Conservation (phyloP, 2,888 invertebrate genomes). For the Amphiduros pacificus region DNA sequence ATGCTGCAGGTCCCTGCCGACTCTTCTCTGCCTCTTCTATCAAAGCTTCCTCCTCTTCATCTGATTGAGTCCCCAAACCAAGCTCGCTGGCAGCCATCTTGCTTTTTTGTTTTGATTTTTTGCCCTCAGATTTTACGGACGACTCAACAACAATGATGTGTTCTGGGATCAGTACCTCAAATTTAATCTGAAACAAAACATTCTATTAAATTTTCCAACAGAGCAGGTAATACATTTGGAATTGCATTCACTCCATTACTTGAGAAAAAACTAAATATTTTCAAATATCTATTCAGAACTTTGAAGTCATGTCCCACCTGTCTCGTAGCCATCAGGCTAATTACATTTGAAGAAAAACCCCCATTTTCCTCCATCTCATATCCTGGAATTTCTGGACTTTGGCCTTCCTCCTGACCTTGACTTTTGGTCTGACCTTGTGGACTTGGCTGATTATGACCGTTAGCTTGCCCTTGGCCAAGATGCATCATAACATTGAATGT, state of each 20-base stretch:
- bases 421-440: too few relatives aligned
- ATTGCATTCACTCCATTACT: too few relatives aligned
- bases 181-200: slow-evolving; percentile 3
- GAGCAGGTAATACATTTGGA: neutral
- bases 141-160: slow-evolving; percentile 24
- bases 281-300: too few relatives aligned
- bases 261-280: too few relatives aligned
- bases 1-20: too few relatives aligned
- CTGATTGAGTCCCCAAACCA: slow-evolving; percentile 10
- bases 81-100: slow-evolving; percentile 6
- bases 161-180: slow-evolving; percentile 20
- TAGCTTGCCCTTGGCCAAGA: too few relatives aligned
- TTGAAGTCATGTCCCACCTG: too few relatives aligned
- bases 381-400: too few relatives aligned
- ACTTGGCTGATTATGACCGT: too few relatives aligned
- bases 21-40: slow-evolving; percentile 20
- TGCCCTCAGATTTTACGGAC: neutral
- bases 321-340: too few relatives aligned
- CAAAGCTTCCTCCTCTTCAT: slow-evolving; percentile 20
- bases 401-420: too few relatives aligned
- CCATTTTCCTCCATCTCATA: too few relatives aligned
- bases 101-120: neutral
- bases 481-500: neutral
- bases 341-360: neutral
- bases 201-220: neutral